Evolutionary conservation across 2,113 vertebrate species (phyloP), one percentile per base, ranked within the genome.

Genomic region (Amphilophus citrinellus): DNA sequence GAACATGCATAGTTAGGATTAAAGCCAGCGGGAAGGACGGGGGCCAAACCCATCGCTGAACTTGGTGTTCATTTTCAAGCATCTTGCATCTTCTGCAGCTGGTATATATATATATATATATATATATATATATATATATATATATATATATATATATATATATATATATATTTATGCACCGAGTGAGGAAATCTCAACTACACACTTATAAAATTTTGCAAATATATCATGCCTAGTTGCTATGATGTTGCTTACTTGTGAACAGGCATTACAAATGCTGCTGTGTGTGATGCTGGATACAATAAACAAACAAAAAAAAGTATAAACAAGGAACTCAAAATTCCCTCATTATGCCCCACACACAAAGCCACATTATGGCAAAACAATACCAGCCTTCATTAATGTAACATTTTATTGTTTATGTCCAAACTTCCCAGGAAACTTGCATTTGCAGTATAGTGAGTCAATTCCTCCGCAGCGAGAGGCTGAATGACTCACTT

Each of bases 381-480:
- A 73, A 73, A 47, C 47, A 73, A 32, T 56, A 50, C 68, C 68
- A 56, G 47, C 18, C 7, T 30, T 35, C 27, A 73, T n/a, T 27
- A 73, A 56, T 30, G 56, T 56, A 30, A 10, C 47, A 53, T n/a
- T 73, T 73, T 73, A 53, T 13, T 73, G 44, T 73, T 73, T 73
- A 73, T n/a, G 53, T n/a, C 47, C 47, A 73, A 73, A 30, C 53
- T 56, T 73, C 68, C 24, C 0, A 0, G 47, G 20, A 56, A 73
- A 56, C 27, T 27, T 73, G 68, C 27, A 73, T 73, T 73, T 56
- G 56, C 47, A 35, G 27, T 73, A 56, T 35, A 56, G 68, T 73
- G 68, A 73, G 68, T 73, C 68, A 73, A 73, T 73, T 56, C 2
- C 47, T 73, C 68, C 47, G 56, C 27, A 73, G 47, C 68, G 32